Evolutionary conservation across 2,113 vertebrate genomes (phyloP).

Genomic region (Lagopus muta): DNA sequence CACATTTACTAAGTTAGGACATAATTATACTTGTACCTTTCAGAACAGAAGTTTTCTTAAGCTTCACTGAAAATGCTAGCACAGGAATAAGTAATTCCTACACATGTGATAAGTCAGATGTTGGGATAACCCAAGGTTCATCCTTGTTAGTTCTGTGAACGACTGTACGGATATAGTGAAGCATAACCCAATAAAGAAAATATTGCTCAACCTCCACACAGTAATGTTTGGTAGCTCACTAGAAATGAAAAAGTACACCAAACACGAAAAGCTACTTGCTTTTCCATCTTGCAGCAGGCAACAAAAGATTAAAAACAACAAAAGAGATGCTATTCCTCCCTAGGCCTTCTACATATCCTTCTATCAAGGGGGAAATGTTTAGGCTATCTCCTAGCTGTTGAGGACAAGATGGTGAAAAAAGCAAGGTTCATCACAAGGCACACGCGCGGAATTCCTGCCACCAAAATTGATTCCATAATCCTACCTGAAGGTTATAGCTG

Average conservation of each 20-base stretch:
- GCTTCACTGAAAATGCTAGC: neutral
- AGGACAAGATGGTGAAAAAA: neutral
- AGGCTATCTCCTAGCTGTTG: neutral
- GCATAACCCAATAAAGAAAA: neutral
- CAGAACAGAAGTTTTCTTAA: neutral
- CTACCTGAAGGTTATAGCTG: neutral
- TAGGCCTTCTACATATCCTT: neutral
- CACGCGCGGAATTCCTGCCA: neutral
- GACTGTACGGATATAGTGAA: neutral
- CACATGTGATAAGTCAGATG: neutral
- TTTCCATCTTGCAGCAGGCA: neutral
- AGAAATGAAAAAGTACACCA: neutral
- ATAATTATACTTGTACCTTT: neutral
- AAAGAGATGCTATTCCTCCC: neutral
- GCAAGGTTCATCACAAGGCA: accelerated
- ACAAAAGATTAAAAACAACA: neutral
- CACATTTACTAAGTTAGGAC: neutral
- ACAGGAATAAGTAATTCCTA: conserved; percentile 1
- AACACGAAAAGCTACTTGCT: neutral
- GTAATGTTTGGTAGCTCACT: neutral
- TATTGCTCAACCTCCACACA: neutral
- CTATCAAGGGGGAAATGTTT: neutral
- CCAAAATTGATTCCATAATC: neutral
- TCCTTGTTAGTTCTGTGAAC: neutral
- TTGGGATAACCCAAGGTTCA: neutral